Evolutionary conservation across 2,888 invertebrate species (phyloP), one percentile per base, ranked within the genome.

Genomic region (Girardia tigrina): DNA sequence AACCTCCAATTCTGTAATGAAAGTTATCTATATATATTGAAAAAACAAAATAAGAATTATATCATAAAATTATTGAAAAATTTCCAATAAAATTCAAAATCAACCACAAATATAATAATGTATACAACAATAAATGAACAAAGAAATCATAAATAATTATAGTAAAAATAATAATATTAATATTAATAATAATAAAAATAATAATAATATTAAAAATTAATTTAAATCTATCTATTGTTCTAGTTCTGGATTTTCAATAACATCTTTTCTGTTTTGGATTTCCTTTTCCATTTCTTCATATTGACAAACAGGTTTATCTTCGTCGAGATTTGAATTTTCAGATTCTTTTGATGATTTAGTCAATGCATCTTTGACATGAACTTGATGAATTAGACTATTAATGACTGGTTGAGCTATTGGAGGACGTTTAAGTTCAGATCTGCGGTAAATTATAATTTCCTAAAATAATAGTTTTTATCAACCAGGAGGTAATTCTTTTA

Each of bases 311-410:
- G 56, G 56, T n/a, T 56, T 56, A 8, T 56, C 56, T 56, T 23
- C 56, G 23, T 56, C 23, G n/a, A 23, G 56, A 56, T 56, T 56
- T 56, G 23, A 56, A 56, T 8, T 16, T 2, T 56, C 56, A 16
- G 56, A 20, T 12, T 56, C 56, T n/a, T 56, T 56, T 12, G 20
- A n/a, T 20, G n/a, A 23, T n/a, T 56, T n/a, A 16, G n/a, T n/a
- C 23, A 23, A 56, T 23, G 23, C 23, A 8, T 56, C 56, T 56
- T 56, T 56, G 20, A 56, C 23, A n/a, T 56, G 4, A 20, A 56
- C 56, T n/a, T 56, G 56, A 56, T 56, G 56, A 56, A 56, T 56
- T n/a, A 56, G 23, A 56, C 56, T 56, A 56, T 56, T 56, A 12
- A 56, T 56, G 4, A 56, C 56, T 8, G 56, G 56, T 56, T 56